phyloP scores from a whole-genome alignment of 2,888 invertebrate genomes.

The Bursaphelenchus okinawaensis region DNA sequence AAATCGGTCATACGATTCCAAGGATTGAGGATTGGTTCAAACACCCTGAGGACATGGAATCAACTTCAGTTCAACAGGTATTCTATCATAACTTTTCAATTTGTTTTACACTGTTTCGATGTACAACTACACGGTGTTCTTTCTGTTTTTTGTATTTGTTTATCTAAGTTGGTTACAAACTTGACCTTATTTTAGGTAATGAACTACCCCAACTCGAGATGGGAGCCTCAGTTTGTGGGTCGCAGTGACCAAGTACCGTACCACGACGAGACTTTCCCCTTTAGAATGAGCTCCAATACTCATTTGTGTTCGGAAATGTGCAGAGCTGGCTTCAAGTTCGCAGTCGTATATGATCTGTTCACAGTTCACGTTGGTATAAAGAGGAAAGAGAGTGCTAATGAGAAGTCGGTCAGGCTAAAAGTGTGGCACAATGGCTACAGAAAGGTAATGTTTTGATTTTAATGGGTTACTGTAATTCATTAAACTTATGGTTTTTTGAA shows the following conservation, averaged over 20 bases:
- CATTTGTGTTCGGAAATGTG: constrained; percentile 19
- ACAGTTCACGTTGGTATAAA: constrained; percentile 24
- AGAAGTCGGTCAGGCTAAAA: neutral
- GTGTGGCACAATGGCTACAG: constrained; percentile 9
- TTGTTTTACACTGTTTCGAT: no score
- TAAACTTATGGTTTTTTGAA: no score
- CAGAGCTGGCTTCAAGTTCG: constrained; percentile 16
- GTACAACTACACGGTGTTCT: no score
- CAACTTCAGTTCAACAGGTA: neutral
- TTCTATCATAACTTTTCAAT: no score
- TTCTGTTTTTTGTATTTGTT: no score
- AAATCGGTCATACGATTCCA: constrained; percentile 15
- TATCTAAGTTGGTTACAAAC: no score
- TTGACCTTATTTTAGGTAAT: constrained; percentile 16
- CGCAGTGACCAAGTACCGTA: constrained; percentile 10
- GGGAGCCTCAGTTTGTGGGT: constrained; percentile 24
- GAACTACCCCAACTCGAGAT: constrained; percentile 15
- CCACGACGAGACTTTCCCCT: constrained; percentile 25
- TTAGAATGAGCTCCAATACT: constrained; percentile 21
- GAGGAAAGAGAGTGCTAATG: neutral
- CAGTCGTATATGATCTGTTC: constrained; percentile 21
- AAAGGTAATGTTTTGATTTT: no score
- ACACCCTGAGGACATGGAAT: neutral
- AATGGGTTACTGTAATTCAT: no score
- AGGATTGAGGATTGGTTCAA: constrained; percentile 18